Conservation (phyloP, 2,888 invertebrate species). For the Corythucha ciliata region DNA sequence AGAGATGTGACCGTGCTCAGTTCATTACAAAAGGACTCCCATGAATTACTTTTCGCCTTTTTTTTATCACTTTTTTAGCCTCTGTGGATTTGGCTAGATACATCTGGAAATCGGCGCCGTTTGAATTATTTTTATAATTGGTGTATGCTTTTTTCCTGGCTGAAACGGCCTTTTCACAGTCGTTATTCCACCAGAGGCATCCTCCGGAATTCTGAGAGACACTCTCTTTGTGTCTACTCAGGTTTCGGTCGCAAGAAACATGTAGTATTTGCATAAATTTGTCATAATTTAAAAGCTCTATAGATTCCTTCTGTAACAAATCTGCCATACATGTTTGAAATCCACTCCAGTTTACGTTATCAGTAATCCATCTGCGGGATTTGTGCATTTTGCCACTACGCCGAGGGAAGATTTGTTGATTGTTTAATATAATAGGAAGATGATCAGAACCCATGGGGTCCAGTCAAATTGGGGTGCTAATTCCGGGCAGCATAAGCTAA, state of each 20-base stretch:
- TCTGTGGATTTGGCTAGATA: background rate
- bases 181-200: conserved; percentile 12
- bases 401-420: background rate
- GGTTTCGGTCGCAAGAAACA: background rate
- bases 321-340: background rate
- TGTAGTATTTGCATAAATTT: background rate
- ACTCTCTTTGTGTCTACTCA: too few species aligned
- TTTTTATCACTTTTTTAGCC: background rate
- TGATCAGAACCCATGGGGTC: conserved; percentile 16
- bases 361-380: background rate
- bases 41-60: background rate
- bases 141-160: background rate
- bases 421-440: background rate
- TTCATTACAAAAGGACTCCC: conserved; percentile 2
- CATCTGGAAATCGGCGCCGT: background rate
- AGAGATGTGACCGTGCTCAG: background rate
- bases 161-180: background rate
- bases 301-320: background rate
- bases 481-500: background rate
- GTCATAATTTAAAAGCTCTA: background rate
- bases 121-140: background rate
- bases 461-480: background rate
- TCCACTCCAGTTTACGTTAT: background rate
- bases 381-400: too few species aligned
- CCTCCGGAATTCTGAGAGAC: too few species aligned